phyloP scores from a whole-genome alignment of 2,113 vertebrate species.

The Butastur rufipennis region DNA sequence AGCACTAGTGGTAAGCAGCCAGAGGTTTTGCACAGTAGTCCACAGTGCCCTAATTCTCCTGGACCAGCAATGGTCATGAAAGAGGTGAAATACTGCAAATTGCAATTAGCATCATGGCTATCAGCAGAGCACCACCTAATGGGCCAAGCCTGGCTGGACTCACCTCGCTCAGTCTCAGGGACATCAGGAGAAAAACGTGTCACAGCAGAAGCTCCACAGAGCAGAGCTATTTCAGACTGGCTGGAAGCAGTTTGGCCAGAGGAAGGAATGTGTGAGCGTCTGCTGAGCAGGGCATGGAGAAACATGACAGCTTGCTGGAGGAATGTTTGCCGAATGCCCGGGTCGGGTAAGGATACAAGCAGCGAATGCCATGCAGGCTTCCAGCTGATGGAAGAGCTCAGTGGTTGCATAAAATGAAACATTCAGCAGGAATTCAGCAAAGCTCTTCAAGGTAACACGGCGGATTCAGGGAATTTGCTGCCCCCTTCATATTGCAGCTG shows the following conservation, averaged over 20 bases:
- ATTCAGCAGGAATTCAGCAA: background rate
- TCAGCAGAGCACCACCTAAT: background rate
- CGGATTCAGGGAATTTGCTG: background rate
- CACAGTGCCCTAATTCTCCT: no score
- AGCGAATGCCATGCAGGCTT: background rate
- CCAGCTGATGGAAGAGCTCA: background rate
- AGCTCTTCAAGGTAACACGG: background rate
- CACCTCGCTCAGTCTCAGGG: background rate
- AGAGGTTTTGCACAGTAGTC: no score
- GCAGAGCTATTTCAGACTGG: background rate
- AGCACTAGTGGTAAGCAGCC: background rate
- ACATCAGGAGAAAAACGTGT: background rate
- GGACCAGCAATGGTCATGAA: background rate
- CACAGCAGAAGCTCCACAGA: background rate
- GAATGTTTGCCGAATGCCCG: background rate
- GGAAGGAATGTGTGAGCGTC: background rate
- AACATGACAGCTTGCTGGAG: background rate
- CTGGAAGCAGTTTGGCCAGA: background rate
- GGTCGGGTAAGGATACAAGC: conserved; percentile 31
- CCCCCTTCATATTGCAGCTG: background rate
- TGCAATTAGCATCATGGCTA: background rate
- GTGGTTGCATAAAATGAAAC: background rate
- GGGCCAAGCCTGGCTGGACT: background rate
- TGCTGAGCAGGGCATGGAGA: background rate
- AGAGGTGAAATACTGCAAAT: background rate